Conservation (phyloP, 2,113 vertebrate species). For the Xenopus borealis region DNA sequence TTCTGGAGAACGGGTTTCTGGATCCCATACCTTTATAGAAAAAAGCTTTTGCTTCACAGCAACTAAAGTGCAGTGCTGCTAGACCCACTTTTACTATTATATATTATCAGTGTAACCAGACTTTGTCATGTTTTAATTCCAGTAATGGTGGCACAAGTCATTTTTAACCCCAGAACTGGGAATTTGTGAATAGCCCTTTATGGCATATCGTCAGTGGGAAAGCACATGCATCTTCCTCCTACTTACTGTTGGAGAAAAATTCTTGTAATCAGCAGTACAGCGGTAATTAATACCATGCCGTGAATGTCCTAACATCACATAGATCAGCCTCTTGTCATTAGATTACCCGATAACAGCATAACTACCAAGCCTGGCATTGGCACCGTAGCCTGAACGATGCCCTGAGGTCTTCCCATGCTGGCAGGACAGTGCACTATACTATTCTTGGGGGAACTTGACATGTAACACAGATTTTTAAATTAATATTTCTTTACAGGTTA, state of each 20-base stretch:
- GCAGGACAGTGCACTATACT: conserved; percentile 17
- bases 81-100: too few species aligned
- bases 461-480: conserved; percentile 32
- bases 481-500: conserved; percentile 28
- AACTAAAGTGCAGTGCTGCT: too few species aligned
- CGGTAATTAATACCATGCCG: conserved; percentile 18
- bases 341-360: conserved; percentile 20
- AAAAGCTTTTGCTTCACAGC: too few species aligned
- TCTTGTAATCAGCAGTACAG: conserved; percentile 11
- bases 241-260: neutral
- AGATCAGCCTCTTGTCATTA: conserved; percentile 24
- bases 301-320: conserved; percentile 11
- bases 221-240: too few species aligned
- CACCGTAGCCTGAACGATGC: conserved; percentile 9
- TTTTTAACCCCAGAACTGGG: too few species aligned
- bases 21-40: too few species aligned
- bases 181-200: too few species aligned
- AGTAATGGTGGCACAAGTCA: too few species aligned
- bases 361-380: conserved; percentile 24
- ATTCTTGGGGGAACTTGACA: conserved; percentile 30
- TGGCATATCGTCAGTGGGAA: neutral
- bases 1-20: too few species aligned
- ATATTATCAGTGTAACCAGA: too few species aligned
- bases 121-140: too few species aligned
- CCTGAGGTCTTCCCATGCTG: conserved; percentile 4